A percentile compares a stretch with the other conserved stretches of the same genome.
These are phyloP conservation scores for Trisateles emortualis DNA, from an alignment of 2,888 invertebrate genomes.

Conservation along the genomic window DNA sequence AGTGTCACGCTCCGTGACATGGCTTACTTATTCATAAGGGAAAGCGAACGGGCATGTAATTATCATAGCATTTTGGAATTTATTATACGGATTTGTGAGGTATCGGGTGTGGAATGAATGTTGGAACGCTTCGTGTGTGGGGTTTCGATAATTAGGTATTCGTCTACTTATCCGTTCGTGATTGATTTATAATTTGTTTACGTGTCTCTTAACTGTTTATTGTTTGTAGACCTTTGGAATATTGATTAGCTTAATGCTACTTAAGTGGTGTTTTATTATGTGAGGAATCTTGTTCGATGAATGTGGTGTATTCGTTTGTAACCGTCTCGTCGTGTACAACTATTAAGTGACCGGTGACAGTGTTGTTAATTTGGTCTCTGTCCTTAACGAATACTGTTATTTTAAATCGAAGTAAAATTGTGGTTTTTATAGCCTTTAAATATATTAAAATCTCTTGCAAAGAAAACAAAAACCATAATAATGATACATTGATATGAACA, in stretches of 20 bases:
- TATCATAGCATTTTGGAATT: conserved; percentile 53
- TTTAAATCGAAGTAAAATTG: too few relatives aligned
- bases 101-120: conserved; percentile 31
- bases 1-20: conserved; percentile 49
- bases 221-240: background rate
- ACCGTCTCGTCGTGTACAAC: too few relatives aligned
- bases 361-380: too few relatives aligned
- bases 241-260: background rate
- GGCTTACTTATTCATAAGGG: conserved; percentile 60
- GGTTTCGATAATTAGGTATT: conserved; percentile 11
- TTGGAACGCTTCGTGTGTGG: conserved; percentile 23
- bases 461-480: too few relatives aligned
- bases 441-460: too few relatives aligned
- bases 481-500: too few relatives aligned
- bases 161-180: conserved; percentile 12
- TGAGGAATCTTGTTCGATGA: background rate
- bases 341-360: too few relatives aligned
- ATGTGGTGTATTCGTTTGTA: too few relatives aligned
- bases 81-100: conserved; percentile 45
- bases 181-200: conserved; percentile 13
- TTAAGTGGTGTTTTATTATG: background rate
- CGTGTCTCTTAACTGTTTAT: background rate
- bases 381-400: too few relatives aligned
- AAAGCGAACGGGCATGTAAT: conserved; percentile 53
- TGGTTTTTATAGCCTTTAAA: too few relatives aligned